These are phyloP conservation scores for Malthinus seriepunctatus DNA, from an alignment of 2,888 invertebrate genomes.

Conservation along the genomic window DNA sequence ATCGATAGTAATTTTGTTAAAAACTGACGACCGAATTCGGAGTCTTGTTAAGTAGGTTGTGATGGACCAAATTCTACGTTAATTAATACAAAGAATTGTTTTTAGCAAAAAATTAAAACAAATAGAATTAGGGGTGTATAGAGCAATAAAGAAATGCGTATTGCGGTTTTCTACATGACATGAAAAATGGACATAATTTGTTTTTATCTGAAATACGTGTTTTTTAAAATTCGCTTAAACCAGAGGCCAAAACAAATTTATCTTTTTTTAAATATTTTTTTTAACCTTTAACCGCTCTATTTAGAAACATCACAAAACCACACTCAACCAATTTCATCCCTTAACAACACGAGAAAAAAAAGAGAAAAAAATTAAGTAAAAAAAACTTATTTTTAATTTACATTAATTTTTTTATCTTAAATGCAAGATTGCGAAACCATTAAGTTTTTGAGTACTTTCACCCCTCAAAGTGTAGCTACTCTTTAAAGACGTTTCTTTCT, in stretches of 20 bases:
- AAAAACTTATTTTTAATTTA: background rate
- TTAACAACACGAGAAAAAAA: too few species aligned
- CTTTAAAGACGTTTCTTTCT: slow-evolving; percentile 1
- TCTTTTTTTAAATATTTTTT: background rate
- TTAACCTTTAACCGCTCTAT: too few species aligned
- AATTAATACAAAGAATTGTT: too few species aligned
- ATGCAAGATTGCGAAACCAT: background rate
- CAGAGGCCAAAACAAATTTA: slow-evolving; percentile 4
- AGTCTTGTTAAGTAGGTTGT: too few species aligned
- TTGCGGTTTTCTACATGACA: slow-evolving; percentile 3
- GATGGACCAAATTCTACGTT: too few species aligned
- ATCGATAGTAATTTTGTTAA: too few species aligned
- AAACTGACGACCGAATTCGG: too few species aligned
- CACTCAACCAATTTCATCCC: too few species aligned
- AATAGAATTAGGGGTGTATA: slow-evolving; percentile 1
- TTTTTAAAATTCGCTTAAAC: slow-evolving; percentile 4
- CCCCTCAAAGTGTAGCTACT: background rate
- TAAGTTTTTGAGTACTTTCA: slow-evolving; percentile 1
- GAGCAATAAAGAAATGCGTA: background rate
- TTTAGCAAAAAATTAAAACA: background rate
- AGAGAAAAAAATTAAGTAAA: too few species aligned
- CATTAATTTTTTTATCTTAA: slow-evolving; percentile 1
- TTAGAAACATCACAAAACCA: too few species aligned
- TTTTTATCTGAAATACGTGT: slow-evolving; percentile 7
- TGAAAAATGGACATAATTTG: slow-evolving; percentile 6